Base-by-base conservation (phyloP, 2,797 vertebrate species). In the Crax fasciolata region DNA sequence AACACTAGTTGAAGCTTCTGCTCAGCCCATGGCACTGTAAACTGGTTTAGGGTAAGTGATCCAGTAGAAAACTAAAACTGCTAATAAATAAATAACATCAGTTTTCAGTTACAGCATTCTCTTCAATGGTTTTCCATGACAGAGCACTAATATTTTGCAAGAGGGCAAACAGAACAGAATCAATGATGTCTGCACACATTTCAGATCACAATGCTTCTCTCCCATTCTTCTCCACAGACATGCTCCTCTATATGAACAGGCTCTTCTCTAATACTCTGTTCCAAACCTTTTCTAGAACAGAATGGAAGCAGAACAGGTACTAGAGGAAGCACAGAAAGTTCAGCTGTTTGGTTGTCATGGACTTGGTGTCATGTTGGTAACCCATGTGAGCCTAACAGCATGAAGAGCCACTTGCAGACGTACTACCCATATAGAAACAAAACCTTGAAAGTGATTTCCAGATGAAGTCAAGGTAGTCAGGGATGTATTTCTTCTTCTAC, bases 371-470 rank as follows among this genome's bases (percentile, higher is more conserved):
- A 21, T 4, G 3, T 23, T 55, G 74, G 35, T 55, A 20, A 61
- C 21, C 68, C 28, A 23, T 5, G 1, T 43, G 38, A 83, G 13
- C 27, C 32, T n/a, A 59, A 46, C 0, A 46, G 48, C 57, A 61
- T 15, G 10, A 87, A 35, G 23, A 86, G 57, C 24, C 20, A 76
- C 11, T 41, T 85, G 59, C 41, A 85, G 54, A 32, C 27, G 21
- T 20, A 52, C 21, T 75, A 62, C n/a, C 19, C 48, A 51, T 4
- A 61, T 13, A 59, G 48, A 77, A 92, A 25, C 8, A 66, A 91
- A 87, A n/a, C 30, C 6, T 19, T 17, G 6, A 43, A 46, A 90
- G 74, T 49, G 55, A 92, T 65, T 80, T 87, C 75, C 78, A 87
- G 35, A 48, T 81, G 46, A 90, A 83, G 27, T 68, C 46, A 71